phyloP scores from a whole-genome alignment of 2,888 invertebrate species.

The Electrophaes corylata region DNA sequence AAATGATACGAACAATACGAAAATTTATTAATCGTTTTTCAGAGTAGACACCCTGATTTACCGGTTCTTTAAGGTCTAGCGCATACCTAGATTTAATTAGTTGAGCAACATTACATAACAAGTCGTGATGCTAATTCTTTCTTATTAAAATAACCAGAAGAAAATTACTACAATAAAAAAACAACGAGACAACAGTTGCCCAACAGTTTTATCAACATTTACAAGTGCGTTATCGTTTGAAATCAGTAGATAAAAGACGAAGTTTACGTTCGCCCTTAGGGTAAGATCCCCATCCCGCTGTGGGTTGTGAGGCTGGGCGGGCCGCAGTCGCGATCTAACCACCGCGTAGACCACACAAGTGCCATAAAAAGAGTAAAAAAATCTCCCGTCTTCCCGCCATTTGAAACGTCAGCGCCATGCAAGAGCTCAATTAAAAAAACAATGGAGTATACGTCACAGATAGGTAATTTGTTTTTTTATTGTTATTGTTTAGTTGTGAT shows the following conservation, averaged over 20 bases:
- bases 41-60: too few species aligned
- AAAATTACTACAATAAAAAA: too few species aligned
- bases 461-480: conserved; percentile 56
- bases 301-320: conserved; percentile 47
- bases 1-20: too few species aligned
- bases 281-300: conserved; percentile 44
- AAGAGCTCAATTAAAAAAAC: conserved; percentile 59
- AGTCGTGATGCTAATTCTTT: not conserved
- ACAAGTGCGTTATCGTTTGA: not conserved
- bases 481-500: conserved; percentile 46
- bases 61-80: conserved; percentile 24
- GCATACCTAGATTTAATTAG: conserved; percentile 1
- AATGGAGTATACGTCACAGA: conserved; percentile 70
- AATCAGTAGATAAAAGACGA: not conserved
- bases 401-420: conserved; percentile 44
- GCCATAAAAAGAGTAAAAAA: conserved; percentile 13
- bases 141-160: not conserved
- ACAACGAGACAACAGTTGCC: too few species aligned
- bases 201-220: not conserved
- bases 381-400: conserved; percentile 52
- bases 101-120: too few species aligned
- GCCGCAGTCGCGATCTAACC: conserved; percentile 51
- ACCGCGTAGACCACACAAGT: conserved; percentile 37
- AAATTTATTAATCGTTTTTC: too few species aligned
- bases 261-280: conserved; percentile 13